Evolutionary conservation across 2,888 invertebrate species (phyloP).

Genomic region (Apamea crenata): DNA sequence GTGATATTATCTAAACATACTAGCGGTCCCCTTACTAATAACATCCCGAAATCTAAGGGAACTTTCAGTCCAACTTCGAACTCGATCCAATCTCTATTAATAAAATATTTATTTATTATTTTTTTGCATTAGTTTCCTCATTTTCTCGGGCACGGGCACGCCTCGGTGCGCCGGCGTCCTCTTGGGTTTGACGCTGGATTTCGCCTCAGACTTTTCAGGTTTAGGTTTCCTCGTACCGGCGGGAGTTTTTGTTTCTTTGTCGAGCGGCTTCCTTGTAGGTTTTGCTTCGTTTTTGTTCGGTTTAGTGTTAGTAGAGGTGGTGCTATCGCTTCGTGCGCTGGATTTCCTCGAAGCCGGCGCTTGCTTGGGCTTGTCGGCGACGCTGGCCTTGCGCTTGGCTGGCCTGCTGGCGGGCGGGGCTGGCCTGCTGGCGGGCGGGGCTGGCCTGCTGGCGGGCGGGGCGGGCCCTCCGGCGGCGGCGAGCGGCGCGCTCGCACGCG

Average conservation of each 20-base stretch:
- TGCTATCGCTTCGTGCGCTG: conserved; percentile 64
- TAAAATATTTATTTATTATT: conserved; percentile 72
- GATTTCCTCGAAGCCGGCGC: conserved; percentile 64
- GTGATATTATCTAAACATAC: conserved; percentile 77
- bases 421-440: no score
- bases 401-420: no score
- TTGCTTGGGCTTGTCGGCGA: conserved; percentile 57
- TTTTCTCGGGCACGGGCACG: conserved; percentile 84
- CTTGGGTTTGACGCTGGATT: conserved; percentile 67
- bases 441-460: no score
- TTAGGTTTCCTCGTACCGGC: conserved; percentile 49
- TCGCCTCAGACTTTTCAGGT: conserved; percentile 61
- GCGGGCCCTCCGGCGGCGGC: conserved; percentile 73
- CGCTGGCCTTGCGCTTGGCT: conserved; percentile 52
- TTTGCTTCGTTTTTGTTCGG: conserved; percentile 55
- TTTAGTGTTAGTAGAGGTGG: conserved; percentile 49
- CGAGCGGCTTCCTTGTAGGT: conserved; percentile 71
- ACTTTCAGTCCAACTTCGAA: conserved; percentile 64
- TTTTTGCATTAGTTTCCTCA: conserved; percentile 79
- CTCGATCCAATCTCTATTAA: conserved; percentile 65
- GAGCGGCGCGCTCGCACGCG: conserved; percentile 84
- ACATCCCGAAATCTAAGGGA: conserved; percentile 49
- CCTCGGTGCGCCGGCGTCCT: conserved; percentile 78
- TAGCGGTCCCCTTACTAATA: conserved; percentile 76
- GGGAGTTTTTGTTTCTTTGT: conserved; percentile 65